These are phyloP conservation scores for Chouioia cunea DNA, from an alignment of 2,888 invertebrate genomes.

Conservation along the genomic window DNA sequence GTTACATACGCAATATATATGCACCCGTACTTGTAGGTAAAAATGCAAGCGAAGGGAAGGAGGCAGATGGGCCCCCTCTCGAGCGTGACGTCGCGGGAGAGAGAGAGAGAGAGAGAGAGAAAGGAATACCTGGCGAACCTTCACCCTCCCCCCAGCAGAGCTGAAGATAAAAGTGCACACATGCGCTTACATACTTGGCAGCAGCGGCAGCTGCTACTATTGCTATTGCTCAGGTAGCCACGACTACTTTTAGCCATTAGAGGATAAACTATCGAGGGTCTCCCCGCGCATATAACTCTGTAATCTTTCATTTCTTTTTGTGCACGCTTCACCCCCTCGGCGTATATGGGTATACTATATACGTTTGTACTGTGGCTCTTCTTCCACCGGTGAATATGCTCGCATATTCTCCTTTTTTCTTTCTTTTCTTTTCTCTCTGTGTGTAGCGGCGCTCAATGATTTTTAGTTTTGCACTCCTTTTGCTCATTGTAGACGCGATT, in stretches of 20 bases:
- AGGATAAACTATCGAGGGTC: slow-evolving; percentile 56
- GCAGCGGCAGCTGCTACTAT: slow-evolving; percentile 45
- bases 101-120: too few relatives aligned
- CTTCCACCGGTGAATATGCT: slow-evolving; percentile 16
- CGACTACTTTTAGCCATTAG: slow-evolving; percentile 63
- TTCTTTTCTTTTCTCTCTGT: too few relatives aligned
- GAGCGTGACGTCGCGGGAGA: slow-evolving; percentile 62
- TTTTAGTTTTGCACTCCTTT: slow-evolving; percentile 35
- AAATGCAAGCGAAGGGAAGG: slow-evolving; percentile 47
- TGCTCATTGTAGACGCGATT: background rate
- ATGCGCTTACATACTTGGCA: too few relatives aligned
- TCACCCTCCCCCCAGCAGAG: slow-evolving; percentile 54
- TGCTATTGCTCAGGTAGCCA: slow-evolving; percentile 55
- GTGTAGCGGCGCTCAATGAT: slow-evolving; percentile 21
- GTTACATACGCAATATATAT: slow-evolving; percentile 44
- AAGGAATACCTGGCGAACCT: slow-evolving; percentile 55
- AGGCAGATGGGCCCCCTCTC: slow-evolving; percentile 68
- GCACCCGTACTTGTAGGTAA: background rate
- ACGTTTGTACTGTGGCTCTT: slow-evolving; percentile 26
- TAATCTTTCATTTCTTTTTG: slow-evolving; percentile 46
- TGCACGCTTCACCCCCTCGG: slow-evolving; percentile 27
- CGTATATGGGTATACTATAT: too few relatives aligned
- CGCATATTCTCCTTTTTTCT: background rate
- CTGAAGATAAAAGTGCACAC: slow-evolving; percentile 54
- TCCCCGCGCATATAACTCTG: slow-evolving; percentile 25